Base-by-base conservation (phyloP, 2,888 invertebrate species). In the Drosophila macrospina region DNA sequence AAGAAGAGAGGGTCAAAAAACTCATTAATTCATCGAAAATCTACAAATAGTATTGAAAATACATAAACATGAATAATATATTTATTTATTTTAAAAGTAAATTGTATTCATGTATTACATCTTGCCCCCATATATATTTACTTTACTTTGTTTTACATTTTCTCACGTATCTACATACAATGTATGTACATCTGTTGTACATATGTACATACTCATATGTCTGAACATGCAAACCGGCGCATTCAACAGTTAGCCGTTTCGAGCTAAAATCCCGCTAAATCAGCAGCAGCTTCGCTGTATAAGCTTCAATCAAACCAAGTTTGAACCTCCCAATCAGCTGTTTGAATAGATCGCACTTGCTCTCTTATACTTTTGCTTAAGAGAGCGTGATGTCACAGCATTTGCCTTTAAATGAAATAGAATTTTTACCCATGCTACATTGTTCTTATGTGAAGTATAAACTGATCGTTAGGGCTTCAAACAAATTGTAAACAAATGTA, bases 11-110 rank as follows among this genome's bases (percentile, higher is more conserved):
- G 69, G 75, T 85, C 70, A 78, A 81, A 63, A 70, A 70, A 65
- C 79, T 47, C 86, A 87, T 74, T 75, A 85, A 20, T 24, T 34
- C 11, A 20, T 20, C n/a, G 13, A 16, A n/a, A n/a, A 32, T 24
- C 20, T 34, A 8, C n/a, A 34, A 34, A 34, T 34, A 8, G 0
- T 16, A 26, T 11, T 15, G 4, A 30, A 13, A 16, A 16, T 39
- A 20, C 20, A 20, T 20, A 20, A 20, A 20, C 3, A 20, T 20
- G 3, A 20, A 20, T 3, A 0, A 44, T 13, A 16, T 44, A n/a
- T 44, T n/a, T 26, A 8, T 42, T 26, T 44, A 8, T 4, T 28
- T 28, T 28, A 8, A 8, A 13, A 28, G 10, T 28, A 44, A 26
- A 8, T 13, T 26, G n/a, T 13, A 26, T n/a, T 5, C 44, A 39